A percentile compares a stretch with the other conserved stretches of the same genome.
phyloP scores from a whole-genome alignment of 2,113 vertebrate genomes.

The Jaculus jaculus region DNA sequence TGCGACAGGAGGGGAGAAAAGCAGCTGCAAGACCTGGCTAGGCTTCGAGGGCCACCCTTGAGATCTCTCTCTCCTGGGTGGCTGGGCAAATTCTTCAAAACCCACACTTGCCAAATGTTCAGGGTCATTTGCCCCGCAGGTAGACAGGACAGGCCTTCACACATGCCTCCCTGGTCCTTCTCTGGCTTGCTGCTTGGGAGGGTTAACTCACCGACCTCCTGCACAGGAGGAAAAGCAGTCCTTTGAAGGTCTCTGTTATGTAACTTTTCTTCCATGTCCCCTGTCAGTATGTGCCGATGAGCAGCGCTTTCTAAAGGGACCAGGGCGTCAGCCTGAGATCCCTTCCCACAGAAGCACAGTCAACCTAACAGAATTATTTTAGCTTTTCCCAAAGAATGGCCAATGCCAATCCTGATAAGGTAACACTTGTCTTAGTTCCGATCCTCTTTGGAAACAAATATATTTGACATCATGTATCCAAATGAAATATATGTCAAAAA shows the following conservation, averaged over 20 bases:
- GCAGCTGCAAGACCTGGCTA: accelerated
- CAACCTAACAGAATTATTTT: not conserved
- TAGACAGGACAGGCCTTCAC: not conserved
- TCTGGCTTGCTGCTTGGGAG: not conserved
- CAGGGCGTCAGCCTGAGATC: not conserved
- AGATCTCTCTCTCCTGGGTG: accelerated
- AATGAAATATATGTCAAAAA: not conserved
- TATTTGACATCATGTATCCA: not conserved
- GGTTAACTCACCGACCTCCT: not conserved
- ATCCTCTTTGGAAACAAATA: not conserved
- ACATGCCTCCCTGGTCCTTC: not conserved
- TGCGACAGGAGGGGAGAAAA: not conserved
- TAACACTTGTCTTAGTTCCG: not conserved
- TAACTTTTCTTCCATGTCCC: slow-evolving; percentile 3
- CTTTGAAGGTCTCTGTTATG: slow-evolving; percentile 14
- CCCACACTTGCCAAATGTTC: not conserved
- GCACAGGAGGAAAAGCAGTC: not conserved
- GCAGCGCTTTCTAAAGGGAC: not conserved
- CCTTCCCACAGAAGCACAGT: not conserved
- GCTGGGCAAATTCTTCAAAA: not conserved
- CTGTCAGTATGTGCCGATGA: not conserved
- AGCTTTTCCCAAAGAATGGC: not conserved
- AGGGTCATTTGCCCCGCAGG: not conserved
- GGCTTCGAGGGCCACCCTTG: accelerated
- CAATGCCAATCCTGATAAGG: not conserved